Conservation (phyloP, 2,888 invertebrate genomes). For the Eudasyphora cyanicolor region DNA sequence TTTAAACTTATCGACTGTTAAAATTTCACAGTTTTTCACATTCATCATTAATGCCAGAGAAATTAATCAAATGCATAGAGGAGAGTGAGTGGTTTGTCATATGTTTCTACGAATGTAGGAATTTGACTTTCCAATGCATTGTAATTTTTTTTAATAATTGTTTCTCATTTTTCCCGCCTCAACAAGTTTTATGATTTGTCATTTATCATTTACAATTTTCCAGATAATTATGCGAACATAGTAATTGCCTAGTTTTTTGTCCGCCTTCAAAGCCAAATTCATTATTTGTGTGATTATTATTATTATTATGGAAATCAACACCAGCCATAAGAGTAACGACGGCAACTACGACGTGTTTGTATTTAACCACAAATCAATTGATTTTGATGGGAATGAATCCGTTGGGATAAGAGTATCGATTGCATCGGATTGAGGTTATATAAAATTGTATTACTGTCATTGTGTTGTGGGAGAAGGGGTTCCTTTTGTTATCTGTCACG, state of each 20-base stretch:
- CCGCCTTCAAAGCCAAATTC: not conserved
- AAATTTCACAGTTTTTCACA: not conserved
- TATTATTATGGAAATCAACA: no score
- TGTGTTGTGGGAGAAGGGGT: not conserved
- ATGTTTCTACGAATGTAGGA: not conserved
- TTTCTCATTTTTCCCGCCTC: not conserved
- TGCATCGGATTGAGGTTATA: not conserved
- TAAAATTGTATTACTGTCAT: not conserved
- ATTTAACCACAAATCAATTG: not conserved
- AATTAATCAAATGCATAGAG: constrained; percentile 10
- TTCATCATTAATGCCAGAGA: not conserved
- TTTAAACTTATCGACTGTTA: not conserved
- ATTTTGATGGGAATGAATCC: not conserved
- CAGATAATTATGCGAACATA: constrained; percentile 5
- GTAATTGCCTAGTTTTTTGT: not conserved
- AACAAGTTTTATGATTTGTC: no score
- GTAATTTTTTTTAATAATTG: not conserved
- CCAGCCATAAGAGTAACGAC: not conserved
- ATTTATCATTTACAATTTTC: constrained; percentile 1
- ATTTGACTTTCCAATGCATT: not conserved
- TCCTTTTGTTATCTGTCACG: not conserved
- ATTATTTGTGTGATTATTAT: no score
- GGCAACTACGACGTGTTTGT: not conserved
- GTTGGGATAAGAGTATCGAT: not conserved
- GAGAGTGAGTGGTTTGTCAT: no score